Base-by-base conservation (phyloP, 2,113 vertebrate species). In the Cottus gobio region DNA sequence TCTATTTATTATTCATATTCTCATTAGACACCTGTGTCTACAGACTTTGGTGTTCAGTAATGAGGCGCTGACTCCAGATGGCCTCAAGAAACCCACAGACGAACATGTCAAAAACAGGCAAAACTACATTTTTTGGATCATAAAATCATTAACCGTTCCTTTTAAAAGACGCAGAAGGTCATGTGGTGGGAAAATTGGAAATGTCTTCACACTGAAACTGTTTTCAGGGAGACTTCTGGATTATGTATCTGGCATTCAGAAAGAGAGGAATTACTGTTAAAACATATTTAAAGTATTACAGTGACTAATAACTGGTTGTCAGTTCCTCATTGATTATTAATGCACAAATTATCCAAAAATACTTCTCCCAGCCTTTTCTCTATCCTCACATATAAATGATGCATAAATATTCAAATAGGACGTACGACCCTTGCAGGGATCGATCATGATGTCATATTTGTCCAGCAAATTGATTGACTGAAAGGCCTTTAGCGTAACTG, bases 11-110 rank as follows among this genome's bases (percentile, higher is more conserved):
- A 69, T 69, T 69, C 22, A 68, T 52, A n/a, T n/a, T 2, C 28
- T 68, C 66, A 69, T 69, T 52, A 69, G 46, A 34, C 44, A n/a
- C 42, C 7, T 31, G 57, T 34, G 57, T 20, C 31, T 28, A 50
- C 12, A 52, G 44, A 22, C 42, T 4, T 0, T 3, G 64, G 16
- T n/a, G 66, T 31, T 69, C 66, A 36, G 46, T 31, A 18, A 48
- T 22, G 42, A 64, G 37, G 2, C 0, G 63, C 24, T 20, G 39
- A 46, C 63, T 57, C 26, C 54, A 28, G 5, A 28, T 57, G 54
- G 54, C 54, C 54, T 57, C 4, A 7, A 28, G 54, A 57, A 54
- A 54, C 52, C 26, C 24, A 24, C 36, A 42, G 15, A 46, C 42
- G 7, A 3, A n/a, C 36, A 39, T 5, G 34, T 37, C 22, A 20